Base-by-base conservation (phyloP, 2,113 vertebrate species). In the Chrysochloris asiatica region DNA sequence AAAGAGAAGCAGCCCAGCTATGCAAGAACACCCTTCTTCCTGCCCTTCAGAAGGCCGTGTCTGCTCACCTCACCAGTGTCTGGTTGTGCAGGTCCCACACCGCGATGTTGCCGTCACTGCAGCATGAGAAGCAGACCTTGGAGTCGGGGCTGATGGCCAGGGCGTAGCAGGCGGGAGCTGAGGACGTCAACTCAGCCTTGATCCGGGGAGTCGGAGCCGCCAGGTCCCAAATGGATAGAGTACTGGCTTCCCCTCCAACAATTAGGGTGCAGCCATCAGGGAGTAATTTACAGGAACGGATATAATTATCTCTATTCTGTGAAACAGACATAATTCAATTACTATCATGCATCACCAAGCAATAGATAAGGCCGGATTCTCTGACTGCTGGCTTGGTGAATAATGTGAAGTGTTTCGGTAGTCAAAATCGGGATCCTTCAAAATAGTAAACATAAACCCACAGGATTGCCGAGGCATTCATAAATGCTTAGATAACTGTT, bases 31-130 rank as follows among this genome's bases (percentile, higher is more conserved):
- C 21, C 36, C 1, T 8, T 50, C 45, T 4, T 26, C 63, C n/a
- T 67, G 65, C 65, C 28, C 86, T 16, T 21, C 1, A 16, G 73
- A 75, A 63, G 93, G 79, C 26, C 65, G 47, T 8, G 69, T 63
- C 22, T 2, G 96, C 98, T 97, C 56, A 99, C 99, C 99, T 99
- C 97, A 99, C 99, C 13, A 99, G 96, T 0, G 99, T 99, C 98
- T 99, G 99, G 97, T 99, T 99, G 97, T 99, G 99, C 82, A 99
- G 98, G 97, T 99, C 99, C 99, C 99, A 99, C 88, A 99, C 99
- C 1, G 99, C 99, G 1, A 99, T 99, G 98, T 99, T 99, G 65
- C 99, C 99, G n/a, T 99, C 99, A 2, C 99, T 99, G 97, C 99
- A 99, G 98, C 99, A 99, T 21, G 99, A 99, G 97, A 99, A 99